Evolutionary conservation across 2,888 invertebrate species (phyloP).

Genomic region (Odontomyia ornata): DNA sequence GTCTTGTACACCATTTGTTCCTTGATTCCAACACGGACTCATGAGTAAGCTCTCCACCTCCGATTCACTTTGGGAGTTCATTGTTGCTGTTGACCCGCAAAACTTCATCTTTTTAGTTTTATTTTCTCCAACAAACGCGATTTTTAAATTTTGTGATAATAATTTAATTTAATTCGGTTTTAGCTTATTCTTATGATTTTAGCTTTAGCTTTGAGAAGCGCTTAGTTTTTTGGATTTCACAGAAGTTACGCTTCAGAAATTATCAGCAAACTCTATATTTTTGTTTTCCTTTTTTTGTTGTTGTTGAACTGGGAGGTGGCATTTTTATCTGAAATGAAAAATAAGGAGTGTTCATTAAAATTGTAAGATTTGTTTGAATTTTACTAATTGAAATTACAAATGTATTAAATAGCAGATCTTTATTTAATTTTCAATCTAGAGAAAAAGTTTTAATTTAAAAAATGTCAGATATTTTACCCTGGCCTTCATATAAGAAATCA

Average conservation of each 20-base stretch:
- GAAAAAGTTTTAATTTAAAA: too few species aligned
- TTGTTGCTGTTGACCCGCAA: conserved; percentile 61
- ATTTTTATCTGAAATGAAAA: conserved; percentile 13
- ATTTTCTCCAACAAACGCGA: neutral
- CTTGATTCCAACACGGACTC: conserved; percentile 75
- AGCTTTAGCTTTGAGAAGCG: too few species aligned
- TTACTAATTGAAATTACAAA: too few species aligned
- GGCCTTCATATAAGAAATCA: too few species aligned
- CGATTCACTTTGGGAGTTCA: conserved; percentile 66
- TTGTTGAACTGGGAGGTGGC: neutral
- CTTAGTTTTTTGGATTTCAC: neutral
- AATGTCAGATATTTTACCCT: too few species aligned
- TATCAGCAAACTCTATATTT: neutral
- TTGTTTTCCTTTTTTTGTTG: neutral
- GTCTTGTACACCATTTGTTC: conserved; percentile 64
- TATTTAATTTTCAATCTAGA: too few species aligned
- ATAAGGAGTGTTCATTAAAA: neutral
- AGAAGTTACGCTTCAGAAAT: neutral
- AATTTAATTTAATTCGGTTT: neutral
- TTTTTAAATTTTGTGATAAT: neutral
- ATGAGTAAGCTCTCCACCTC: conserved; percentile 78
- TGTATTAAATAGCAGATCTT: too few species aligned
- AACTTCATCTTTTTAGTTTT: conserved; percentile 68
- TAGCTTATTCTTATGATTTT: too few species aligned
- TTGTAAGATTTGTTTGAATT: neutral